A percentile compares a stretch with the other conserved stretches of the same genome.
These are phyloP conservation scores for Tympanoctomys barrerae DNA, from an alignment of 2,797 vertebrate genomes.

Conservation along the genomic window DNA sequence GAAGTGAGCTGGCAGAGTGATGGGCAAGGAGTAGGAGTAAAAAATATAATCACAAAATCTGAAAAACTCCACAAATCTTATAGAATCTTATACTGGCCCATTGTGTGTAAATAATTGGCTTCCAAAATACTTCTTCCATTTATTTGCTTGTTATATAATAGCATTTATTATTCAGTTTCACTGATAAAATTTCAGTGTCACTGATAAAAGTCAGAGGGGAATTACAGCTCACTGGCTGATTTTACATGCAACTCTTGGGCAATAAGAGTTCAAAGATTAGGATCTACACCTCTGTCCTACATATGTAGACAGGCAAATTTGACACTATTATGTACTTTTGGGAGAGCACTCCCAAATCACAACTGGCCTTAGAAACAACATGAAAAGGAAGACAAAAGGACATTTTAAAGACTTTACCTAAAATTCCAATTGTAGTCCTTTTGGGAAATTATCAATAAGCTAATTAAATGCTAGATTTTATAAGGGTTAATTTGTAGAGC, in stretches of 20 bases:
- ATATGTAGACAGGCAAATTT: neutral
- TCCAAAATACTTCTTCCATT: constrained; percentile 41
- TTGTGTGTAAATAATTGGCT: constrained; percentile 35
- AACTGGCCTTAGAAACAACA: neutral
- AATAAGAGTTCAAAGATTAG: neutral
- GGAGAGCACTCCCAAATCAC: neutral
- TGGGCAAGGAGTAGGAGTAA: neutral
- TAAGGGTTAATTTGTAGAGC: neutral
- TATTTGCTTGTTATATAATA: constrained; percentile 45
- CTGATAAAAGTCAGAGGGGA: constrained; percentile 8
- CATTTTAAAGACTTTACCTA: constrained; percentile 19
- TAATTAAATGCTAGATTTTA: neutral
- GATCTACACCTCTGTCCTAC: neutral
- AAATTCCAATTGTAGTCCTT: neutral
- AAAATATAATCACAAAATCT: neutral
- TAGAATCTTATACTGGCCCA: neutral
- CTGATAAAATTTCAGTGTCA: constrained; percentile 11
- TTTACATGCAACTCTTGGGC: neutral
- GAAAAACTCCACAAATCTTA: neutral
- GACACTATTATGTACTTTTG: neutral
- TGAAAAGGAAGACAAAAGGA: neutral
- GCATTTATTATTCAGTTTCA: neutral
- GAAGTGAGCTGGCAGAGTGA: neutral
- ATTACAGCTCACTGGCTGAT: neutral
- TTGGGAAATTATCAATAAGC: neutral